Evolutionary conservation across 2,888 invertebrate species (phyloP).

Genomic region (Ichneumoninae sp.): DNA sequence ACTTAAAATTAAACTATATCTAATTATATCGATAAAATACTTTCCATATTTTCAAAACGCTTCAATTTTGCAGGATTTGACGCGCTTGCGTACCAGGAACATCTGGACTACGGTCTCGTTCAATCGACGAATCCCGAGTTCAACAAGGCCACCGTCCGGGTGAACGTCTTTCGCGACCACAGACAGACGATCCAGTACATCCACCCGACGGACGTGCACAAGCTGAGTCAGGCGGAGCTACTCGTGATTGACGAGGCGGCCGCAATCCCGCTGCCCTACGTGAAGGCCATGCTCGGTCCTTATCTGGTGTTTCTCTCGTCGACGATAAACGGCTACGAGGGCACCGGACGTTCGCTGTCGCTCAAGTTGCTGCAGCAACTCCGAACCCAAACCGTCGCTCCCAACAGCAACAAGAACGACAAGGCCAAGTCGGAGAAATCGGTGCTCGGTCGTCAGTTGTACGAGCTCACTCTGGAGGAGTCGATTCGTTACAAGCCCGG

Average conservation of each 20-base stretch:
- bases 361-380: slow-evolving; percentile 97
- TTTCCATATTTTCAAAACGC: neutral
- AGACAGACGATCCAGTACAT: slow-evolving; percentile 98
- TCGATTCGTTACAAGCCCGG: slow-evolving; percentile 94
- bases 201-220: slow-evolving; percentile 94
- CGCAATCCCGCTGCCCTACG: slow-evolving; percentile 97
- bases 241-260: slow-evolving; percentile 99
- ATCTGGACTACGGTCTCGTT: slow-evolving; percentile 96
- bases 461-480: slow-evolving; percentile 91
- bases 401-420: slow-evolving; percentile 85
- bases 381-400: slow-evolving; percentile 86
- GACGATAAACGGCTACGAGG: slow-evolving; percentile 99
- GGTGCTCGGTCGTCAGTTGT: slow-evolving; percentile 85
- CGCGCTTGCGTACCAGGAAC: slow-evolving; percentile 97
- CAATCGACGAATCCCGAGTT: slow-evolving; percentile 98
- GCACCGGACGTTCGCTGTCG: slow-evolving; percentile 98
- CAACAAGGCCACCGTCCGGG: slow-evolving; percentile 97
- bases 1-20: too few relatives aligned
- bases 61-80: slow-evolving; percentile 86
- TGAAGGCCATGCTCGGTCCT: slow-evolving; percentile 94
- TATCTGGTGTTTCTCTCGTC: slow-evolving; percentile 98
- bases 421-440: slow-evolving; percentile 83
- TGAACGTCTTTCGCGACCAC: slow-evolving; percentile 95
- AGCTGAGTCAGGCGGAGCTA: slow-evolving; percentile 96
- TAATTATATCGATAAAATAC: too few relatives aligned